Evolutionary conservation across 2,797 vertebrate genomes (phyloP).

Genomic region (Hypotaenidia philippensis): DNA sequence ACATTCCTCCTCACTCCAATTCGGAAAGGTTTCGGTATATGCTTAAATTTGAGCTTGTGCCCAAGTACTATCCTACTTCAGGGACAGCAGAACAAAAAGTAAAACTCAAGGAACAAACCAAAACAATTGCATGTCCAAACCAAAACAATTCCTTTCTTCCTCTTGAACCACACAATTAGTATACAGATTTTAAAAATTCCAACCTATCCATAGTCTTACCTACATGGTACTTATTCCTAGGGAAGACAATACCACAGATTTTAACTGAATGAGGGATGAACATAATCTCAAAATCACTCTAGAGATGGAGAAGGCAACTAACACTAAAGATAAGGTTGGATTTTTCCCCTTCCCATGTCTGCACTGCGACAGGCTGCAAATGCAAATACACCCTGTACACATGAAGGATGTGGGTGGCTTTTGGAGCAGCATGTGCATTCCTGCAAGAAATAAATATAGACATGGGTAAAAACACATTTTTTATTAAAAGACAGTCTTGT

Average conservation of each 20-base stretch:
- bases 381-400: constrained; percentile 61
- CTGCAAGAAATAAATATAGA: constrained; percentile 73
- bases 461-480: constrained; percentile 70
- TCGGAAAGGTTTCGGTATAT: neutral
- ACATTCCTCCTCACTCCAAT: neutral
- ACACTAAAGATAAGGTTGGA: neutral
- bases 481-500: constrained; percentile 69
- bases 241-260: neutral
- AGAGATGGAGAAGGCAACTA: neutral
- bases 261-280: neutral
- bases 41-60: constrained; percentile 34
- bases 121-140: neutral
- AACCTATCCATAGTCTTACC: neutral
- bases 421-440: constrained; percentile 76
- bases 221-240: neutral
- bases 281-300: neutral
- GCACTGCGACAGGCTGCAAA: constrained; percentile 56
- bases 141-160: neutral
- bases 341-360: constrained; percentile 12
- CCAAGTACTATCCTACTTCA: neutral
- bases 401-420: constrained; percentile 77
- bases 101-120: neutral
- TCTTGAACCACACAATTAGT: neutral
- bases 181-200: neutral
- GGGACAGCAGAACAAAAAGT: neutral